Percentiles rank a stretch among this genome's conserved stretches.
Evolutionary conservation across 2,888 invertebrate species (phyloP).

Genomic region (Scrobipalpa atriplicella): DNA sequence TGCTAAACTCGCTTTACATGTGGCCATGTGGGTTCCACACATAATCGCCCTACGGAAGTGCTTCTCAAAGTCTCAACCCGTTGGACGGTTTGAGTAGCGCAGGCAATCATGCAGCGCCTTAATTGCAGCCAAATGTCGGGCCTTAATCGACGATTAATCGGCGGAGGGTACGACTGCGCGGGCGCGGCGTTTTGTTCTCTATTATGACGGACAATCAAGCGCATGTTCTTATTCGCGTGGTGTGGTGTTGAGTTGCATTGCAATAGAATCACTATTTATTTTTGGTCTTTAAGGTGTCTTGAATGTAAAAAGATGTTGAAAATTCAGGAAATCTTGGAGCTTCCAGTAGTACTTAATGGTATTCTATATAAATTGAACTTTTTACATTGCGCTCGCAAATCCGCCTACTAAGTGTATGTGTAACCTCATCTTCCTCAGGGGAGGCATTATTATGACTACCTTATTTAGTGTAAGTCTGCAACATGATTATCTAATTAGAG

Average conservation of each 20-base stretch:
- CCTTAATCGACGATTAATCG: constrained; percentile 31
- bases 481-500: too few relatives aligned
- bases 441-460: too few relatives aligned
- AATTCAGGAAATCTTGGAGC: too few relatives aligned
- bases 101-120: constrained; percentile 54
- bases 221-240: neutral
- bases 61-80: constrained; percentile 24
- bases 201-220: neutral
- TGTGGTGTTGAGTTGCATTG: neutral
- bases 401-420: too few relatives aligned
- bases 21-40: constrained; percentile 31
- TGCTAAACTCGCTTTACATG: neutral
- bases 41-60: constrained; percentile 32
- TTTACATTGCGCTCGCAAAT: too few relatives aligned
- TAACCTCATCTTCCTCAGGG: too few relatives aligned
- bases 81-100: constrained; percentile 43
- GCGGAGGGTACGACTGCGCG: constrained; percentile 15
- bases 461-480: too few relatives aligned
- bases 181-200: constrained; percentile 15
- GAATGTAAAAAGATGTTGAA: too few relatives aligned
- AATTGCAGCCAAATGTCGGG: constrained; percentile 65
- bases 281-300: neutral
- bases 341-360: too few relatives aligned
- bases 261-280: neutral
- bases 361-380: too few relatives aligned